Percentiles rank a stretch among this genome's conserved stretches.
These are phyloP conservation scores for Pogonomyrmex barbatus DNA, from an alignment of 1,140 invertebrate species.

Conservation along the genomic window DNA sequence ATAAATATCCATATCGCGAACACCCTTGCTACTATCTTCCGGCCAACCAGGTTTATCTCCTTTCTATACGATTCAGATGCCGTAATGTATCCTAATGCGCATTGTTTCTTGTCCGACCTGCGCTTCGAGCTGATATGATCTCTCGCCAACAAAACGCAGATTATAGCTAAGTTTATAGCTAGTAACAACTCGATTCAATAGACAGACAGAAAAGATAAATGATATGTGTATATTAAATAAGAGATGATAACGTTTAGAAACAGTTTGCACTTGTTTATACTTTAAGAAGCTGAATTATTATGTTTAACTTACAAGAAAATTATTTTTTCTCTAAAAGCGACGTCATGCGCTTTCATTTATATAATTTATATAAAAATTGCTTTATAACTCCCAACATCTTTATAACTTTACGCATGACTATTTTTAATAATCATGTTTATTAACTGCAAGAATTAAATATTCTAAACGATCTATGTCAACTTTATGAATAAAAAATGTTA, in stretches of 20 bases:
- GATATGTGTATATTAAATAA: background rate
- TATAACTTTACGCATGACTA: background rate
- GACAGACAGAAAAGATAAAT: constrained; percentile 1
- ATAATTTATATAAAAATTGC: background rate
- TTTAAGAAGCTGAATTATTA: background rate
- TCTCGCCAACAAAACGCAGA: constrained; percentile 29
- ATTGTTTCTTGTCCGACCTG: constrained; percentile 73
- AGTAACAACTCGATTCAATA: constrained; percentile 4
- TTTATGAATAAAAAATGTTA: background rate
- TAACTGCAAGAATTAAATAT: background rate
- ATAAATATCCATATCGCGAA: constrained; percentile 80
- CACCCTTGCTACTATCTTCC: constrained; percentile 76
- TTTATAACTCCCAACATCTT: background rate
- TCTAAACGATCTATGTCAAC: background rate
- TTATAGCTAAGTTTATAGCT: constrained; percentile 36
- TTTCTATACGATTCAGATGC: constrained; percentile 54
- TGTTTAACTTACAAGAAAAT: background rate
- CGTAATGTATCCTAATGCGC: constrained; percentile 61
- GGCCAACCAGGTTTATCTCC: constrained; percentile 9
- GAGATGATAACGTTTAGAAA: background rate
- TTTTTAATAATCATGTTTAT: background rate
- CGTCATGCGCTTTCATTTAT: background rate
- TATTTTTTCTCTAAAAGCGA: background rate
- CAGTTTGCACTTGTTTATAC: background rate
- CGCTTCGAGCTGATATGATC: constrained; percentile 36